phyloP scores from a whole-genome alignment of 2,888 invertebrate genomes.

The Ephialtes manifestator region DNA sequence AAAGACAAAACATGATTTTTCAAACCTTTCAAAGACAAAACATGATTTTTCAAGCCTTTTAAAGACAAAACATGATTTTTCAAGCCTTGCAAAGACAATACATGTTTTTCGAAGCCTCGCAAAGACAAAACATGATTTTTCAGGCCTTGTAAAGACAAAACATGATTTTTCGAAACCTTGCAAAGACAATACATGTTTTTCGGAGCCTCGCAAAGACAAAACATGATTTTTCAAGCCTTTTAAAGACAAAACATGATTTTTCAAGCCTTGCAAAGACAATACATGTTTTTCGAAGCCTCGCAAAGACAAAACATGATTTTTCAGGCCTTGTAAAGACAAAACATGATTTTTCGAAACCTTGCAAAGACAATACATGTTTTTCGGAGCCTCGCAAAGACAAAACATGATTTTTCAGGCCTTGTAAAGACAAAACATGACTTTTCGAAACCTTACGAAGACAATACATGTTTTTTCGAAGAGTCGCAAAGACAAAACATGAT shows the following conservation, averaged over 20 bases:
- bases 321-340: neutral
- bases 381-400: too few relatives aligned
- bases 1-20: neutral
- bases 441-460: too few relatives aligned
- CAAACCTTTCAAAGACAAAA: neutral
- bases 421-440: too few relatives aligned
- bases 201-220: too few relatives aligned
- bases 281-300: neutral
- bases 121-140: neutral
- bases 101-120: neutral
- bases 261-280: too few relatives aligned
- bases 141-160: too few relatives aligned
- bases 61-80: too few relatives aligned
- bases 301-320: neutral
- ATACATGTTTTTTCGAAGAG: neutral
- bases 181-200: neutral
- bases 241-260: too few relatives aligned
- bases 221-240: neutral
- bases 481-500: neutral
- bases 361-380: neutral
- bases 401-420: neutral
- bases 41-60: neutral
- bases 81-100: too few relatives aligned
- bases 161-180: neutral
- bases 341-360: neutral